A percentile compares a stretch with the other conserved stretches of the same genome.
Evolutionary conservation across 2,113 vertebrate species (phyloP).

Genomic region (Toxostoma redivivum): DNA sequence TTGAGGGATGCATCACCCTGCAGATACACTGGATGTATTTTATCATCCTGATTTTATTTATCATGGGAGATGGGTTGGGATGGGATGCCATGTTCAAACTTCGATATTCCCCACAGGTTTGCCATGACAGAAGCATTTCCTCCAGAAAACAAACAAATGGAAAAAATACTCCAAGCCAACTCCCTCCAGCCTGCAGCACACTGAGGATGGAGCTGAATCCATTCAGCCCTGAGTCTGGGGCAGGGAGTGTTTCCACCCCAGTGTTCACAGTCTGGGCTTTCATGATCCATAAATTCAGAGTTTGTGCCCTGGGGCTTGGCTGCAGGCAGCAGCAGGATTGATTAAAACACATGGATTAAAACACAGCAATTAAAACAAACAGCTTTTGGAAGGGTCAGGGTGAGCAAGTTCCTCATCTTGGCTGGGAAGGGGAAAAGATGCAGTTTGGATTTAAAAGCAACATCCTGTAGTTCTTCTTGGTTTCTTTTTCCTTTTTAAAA

Average conservation of each 20-base stretch:
- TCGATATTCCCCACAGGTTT: not conserved
- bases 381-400: not conserved
- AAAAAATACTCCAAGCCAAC: not conserved
- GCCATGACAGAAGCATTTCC: not conserved
- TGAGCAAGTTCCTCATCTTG: not conserved
- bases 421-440: not conserved
- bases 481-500: not conserved
- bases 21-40: fast-evolving
- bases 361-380: not conserved
- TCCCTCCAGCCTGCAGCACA: not conserved
- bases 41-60: not conserved
- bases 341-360: not conserved
- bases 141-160: not conserved
- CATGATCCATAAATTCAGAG: not conserved
- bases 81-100: not conserved
- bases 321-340: not conserved
- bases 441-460: not conserved
- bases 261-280: not conserved
- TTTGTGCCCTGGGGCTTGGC: fast-evolving
- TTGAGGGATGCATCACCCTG: fast-evolving
- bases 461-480: not conserved
- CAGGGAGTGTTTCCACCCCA: not conserved
- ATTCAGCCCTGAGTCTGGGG: fast-evolving
- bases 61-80: not conserved
- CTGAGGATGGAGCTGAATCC: not conserved